These are phyloP conservation scores for Brachypalpus laphriformis DNA, from an alignment of 2,888 invertebrate species.

Conservation along the genomic window DNA sequence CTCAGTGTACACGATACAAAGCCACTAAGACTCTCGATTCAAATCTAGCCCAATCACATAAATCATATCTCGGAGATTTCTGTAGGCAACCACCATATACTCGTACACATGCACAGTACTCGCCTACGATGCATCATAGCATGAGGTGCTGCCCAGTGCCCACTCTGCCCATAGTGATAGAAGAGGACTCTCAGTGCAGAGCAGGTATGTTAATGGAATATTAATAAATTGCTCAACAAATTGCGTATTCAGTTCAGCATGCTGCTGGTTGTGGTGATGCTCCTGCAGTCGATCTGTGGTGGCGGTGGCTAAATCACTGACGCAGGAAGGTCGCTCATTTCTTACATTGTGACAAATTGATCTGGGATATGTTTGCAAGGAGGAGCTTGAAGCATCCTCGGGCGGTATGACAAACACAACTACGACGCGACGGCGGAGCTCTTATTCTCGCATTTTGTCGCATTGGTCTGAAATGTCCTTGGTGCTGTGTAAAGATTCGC, in stretches of 20 bases:
- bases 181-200: slow-evolving; percentile 22
- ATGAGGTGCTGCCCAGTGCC: slow-evolving; percentile 56
- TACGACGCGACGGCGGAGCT: slow-evolving; percentile 17
- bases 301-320: slow-evolving; percentile 50
- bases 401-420: slow-evolving; percentile 60
- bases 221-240: slow-evolving; percentile 80
- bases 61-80: slow-evolving; percentile 65
- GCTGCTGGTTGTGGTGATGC: slow-evolving; percentile 50
- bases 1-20: slow-evolving; percentile 8
- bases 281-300: slow-evolving; percentile 31
- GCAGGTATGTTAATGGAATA: slow-evolving; percentile 79
- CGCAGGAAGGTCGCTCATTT: slow-evolving; percentile 63
- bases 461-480: slow-evolving; percentile 39
- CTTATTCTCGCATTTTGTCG: slow-evolving; percentile 42
- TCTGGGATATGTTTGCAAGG: slow-evolving; percentile 60
- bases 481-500: not conserved
- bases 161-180: not conserved
- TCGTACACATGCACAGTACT: slow-evolving; percentile 34
- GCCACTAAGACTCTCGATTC: slow-evolving; percentile 41
- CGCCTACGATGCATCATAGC: slow-evolving; percentile 68
- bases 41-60: slow-evolving; percentile 69
- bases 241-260: slow-evolving; percentile 78
- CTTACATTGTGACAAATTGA: slow-evolving; percentile 72
- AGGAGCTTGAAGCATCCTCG: slow-evolving; percentile 22
- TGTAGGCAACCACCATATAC: slow-evolving; percentile 29